Conservation (phyloP, 2,797 vertebrate species). For the Melanogrammus aeglefinus region DNA sequence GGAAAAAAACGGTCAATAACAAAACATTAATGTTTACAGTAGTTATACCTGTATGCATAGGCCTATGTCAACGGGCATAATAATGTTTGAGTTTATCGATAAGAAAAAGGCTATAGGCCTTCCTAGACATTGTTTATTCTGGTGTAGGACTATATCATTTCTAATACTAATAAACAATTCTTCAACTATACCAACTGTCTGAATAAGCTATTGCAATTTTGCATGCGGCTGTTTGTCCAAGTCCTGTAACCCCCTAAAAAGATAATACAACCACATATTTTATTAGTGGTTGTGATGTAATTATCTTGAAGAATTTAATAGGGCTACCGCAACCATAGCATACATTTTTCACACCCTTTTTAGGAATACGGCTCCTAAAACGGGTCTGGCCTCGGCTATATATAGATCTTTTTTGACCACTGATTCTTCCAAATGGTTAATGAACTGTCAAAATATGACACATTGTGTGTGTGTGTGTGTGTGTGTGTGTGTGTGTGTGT, state of each 20-base stretch:
- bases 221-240: not conserved
- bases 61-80: too few species aligned
- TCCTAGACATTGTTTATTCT: not conserved
- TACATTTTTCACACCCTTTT: not conserved
- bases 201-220: not conserved
- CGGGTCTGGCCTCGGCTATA: slow-evolving; percentile 5
- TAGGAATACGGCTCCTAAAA: not conserved
- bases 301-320: not conserved
- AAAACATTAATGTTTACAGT: too few species aligned
- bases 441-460: slow-evolving; percentile 32
- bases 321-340: not conserved
- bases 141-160: too few species aligned
- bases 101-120: not conserved
- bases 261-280: not conserved
- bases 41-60: too few species aligned
- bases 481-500: too few species aligned
- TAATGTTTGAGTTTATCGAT: too few species aligned
- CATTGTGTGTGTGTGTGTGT: too few species aligned
- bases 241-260: not conserved
- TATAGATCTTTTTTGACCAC: not conserved
- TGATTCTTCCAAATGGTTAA: slow-evolving; percentile 46
- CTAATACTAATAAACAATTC: too few species aligned
- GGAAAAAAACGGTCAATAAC: not conserved
- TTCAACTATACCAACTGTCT: too few species aligned
- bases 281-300: not conserved